phyloP scores from a whole-genome alignment of 2,797 vertebrate species.

The Eurystomus glaucurus region DNA sequence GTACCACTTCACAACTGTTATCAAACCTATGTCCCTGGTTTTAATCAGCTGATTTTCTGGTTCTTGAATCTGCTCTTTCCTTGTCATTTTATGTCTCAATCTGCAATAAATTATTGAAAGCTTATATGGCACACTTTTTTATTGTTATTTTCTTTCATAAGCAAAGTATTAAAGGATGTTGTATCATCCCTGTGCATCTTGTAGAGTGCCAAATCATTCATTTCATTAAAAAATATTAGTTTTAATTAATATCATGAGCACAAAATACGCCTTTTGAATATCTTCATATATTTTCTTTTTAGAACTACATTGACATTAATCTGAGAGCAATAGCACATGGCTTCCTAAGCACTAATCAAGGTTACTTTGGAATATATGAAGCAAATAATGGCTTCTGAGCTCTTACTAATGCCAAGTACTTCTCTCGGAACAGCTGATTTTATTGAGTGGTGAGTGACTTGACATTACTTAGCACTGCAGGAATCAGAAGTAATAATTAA shows the following conservation, averaged over 20 bases:
- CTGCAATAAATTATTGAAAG: background rate
- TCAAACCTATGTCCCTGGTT: background rate
- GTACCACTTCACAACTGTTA: background rate
- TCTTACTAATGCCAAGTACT: background rate
- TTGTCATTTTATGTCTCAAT: background rate
- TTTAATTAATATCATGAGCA: background rate
- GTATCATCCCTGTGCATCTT: background rate
- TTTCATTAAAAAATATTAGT: background rate
- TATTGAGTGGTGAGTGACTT: background rate
- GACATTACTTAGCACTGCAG: background rate
- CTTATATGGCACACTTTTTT: background rate
- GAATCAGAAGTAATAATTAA: conserved; percentile 19
- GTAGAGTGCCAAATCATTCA: background rate
- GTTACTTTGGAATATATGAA: background rate
- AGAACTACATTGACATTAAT: background rate
- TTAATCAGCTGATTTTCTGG: background rate
- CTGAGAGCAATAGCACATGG: background rate
- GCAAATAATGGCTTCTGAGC: background rate
- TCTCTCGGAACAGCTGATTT: background rate
- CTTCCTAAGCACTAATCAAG: background rate
- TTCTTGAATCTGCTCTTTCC: background rate
- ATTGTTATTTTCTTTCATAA: background rate
- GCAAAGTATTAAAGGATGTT: background rate
- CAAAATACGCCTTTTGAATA: background rate
- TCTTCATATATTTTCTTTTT: background rate